Evolutionary conservation across 2,113 vertebrate genomes (phyloP).

Genomic region (Toxotes jaculatrix): DNA sequence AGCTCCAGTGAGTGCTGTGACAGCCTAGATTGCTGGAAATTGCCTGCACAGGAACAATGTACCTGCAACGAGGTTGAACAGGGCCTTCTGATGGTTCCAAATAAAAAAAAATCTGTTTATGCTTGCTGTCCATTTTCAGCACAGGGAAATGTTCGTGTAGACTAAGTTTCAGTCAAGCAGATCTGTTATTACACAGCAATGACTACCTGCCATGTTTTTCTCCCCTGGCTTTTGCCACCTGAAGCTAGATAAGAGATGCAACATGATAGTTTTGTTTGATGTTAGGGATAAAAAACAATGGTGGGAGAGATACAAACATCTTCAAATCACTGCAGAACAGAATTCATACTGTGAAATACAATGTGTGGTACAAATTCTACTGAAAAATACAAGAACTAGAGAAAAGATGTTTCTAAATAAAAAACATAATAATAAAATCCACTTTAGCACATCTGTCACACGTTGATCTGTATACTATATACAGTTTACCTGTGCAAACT

Average conservation of each 20-base stretch:
- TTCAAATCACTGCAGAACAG: constrained; percentile 23
- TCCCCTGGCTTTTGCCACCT: constrained; percentile 29
- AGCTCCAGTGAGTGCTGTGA: constrained; percentile 42
- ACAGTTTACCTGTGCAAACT: neutral
- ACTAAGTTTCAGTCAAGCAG: constrained; percentile 30
- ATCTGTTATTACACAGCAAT: constrained; percentile 33
- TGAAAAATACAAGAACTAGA: neutral
- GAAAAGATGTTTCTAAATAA: neutral
- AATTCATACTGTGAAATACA: constrained; percentile 26
- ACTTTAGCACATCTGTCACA: neutral
- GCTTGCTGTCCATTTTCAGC: constrained; percentile 41
- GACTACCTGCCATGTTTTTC: constrained; percentile 40
- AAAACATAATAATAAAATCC: neutral
- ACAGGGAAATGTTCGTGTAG: neutral
- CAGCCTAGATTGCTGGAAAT: constrained; percentile 54
- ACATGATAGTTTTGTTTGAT: constrained; percentile 32
- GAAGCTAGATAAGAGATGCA: constrained; percentile 28
- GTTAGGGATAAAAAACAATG: constrained; percentile 2
- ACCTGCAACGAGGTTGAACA: constrained; percentile 22
- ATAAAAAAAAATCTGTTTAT: constrained; percentile 51
- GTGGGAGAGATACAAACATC: neutral
- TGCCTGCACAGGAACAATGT: constrained; percentile 52
- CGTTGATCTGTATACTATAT: neutral
- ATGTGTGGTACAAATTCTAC: constrained; percentile 10
- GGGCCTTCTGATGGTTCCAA: constrained; percentile 29